Conservation (phyloP, 2,888 invertebrate species). For the Apocheima hispidaria region DNA sequence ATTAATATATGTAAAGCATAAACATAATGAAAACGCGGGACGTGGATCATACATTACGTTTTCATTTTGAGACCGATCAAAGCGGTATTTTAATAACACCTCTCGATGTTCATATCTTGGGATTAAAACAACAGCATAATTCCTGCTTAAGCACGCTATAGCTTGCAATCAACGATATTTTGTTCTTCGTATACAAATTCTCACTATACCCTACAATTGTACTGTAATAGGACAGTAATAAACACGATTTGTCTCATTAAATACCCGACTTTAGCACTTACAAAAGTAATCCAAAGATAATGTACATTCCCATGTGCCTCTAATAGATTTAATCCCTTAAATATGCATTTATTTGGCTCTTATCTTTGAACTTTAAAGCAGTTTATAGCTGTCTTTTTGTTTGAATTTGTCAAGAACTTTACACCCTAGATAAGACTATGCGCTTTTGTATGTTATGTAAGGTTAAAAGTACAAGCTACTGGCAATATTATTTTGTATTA, state of each 20-base stretch:
- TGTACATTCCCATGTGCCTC: slow-evolving; percentile 15
- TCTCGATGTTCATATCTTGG: background rate
- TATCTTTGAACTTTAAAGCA: slow-evolving; percentile 21
- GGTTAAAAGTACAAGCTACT: background rate
- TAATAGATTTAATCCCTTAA: slow-evolving; percentile 26
- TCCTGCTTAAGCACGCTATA: background rate
- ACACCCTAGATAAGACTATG: slow-evolving; percentile 6
- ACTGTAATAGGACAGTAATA: slow-evolving; percentile 3
- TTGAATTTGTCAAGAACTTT: slow-evolving; percentile 17
- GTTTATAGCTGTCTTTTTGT: slow-evolving; percentile 16
- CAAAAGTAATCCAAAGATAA: slow-evolving; percentile 27
- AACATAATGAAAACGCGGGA: background rate
- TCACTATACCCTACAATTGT: background rate
- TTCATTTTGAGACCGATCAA: background rate
- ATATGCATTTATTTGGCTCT: slow-evolving; percentile 19
- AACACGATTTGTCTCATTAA: slow-evolving; percentile 25
- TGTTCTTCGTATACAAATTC: background rate
- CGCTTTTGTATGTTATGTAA: background rate
- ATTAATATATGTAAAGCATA: background rate
- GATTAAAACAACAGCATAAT: background rate
- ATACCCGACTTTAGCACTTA: slow-evolving; percentile 23
- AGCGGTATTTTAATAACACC: background rate
- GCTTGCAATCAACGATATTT: slow-evolving; percentile 8
- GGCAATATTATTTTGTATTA: background rate
- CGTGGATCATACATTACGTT: background rate